Evolutionary conservation across 1,140 invertebrate species (phyloP), one percentile per base, ranked within the genome.

Genomic region (Papilio helenus): DNA sequence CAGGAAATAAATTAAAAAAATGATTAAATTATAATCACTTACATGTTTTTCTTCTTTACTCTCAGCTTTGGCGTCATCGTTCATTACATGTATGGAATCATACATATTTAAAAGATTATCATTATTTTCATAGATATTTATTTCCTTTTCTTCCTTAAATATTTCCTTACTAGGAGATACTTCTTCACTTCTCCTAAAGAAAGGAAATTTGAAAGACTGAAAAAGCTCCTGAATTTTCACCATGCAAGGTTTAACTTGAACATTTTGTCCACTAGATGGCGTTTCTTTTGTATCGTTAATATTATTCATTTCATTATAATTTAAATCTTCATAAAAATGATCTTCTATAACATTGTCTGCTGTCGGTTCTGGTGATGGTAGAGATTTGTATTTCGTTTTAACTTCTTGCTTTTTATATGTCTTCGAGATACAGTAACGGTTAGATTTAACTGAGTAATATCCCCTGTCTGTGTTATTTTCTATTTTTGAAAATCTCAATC

Each of bases 291-390:
- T 84, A 10, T 81, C 83, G 72, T 83, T 82, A 18, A 72, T 79
- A 76, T 87, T 86, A 49, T 82, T 81, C 20, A 89, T 77, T 44
- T 94, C 90, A 77, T 88, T 90, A 34, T 94, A 94, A 83, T 88
- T 90, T 20, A 94, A 80, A 79, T 94, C 93, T 88, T 94, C 92
- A 79, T 94, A 93, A 18, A 94, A 88, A 86, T 94, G 93, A 74
- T 94, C 93, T 42, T 94, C 93, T 61, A 88, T 29, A 65, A 88
- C 44, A 73, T 88, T 84, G 16, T 89, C 89, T 73, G 80, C 84
- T 2, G 84, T 16, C 79, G 89, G 89, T 72, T 93, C 91, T 29
- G 88, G 46, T 7, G 85, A 80, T 12, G 86, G 81, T 65, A 92
- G 80, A 18, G 92, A 90, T 84, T 89, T 92, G 76, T 93, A 93